phyloP scores from a whole-genome alignment of 2,113 vertebrate genomes.

The Catharus fuscescens region DNA sequence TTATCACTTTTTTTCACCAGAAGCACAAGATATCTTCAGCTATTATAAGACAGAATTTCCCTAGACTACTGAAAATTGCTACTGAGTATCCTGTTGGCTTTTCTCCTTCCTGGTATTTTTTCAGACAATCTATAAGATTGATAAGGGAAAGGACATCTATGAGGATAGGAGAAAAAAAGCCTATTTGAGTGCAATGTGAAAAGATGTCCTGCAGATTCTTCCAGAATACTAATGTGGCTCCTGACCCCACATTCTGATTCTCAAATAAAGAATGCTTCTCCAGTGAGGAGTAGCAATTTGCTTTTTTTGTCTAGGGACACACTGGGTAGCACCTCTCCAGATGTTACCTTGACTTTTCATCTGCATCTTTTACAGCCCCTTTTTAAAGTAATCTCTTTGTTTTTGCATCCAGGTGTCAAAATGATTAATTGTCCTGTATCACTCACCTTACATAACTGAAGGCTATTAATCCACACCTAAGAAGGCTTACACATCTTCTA shows the following conservation, averaged over 20 bases:
- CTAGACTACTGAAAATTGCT: not conserved
- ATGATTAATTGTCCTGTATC: not conserved
- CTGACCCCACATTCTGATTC: not conserved
- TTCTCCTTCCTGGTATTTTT: not conserved
- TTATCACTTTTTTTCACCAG: not conserved
- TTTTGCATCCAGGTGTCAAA: not conserved
- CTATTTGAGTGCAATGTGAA: not conserved
- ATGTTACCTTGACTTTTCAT: not conserved
- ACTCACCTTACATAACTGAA: not conserved
- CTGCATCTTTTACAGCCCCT: not conserved
- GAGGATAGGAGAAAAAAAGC: not conserved
- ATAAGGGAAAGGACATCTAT: not conserved
- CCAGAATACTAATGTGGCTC: not conserved
- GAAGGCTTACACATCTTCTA: not conserved
- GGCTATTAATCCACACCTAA: not conserved
- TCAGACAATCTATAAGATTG: not conserved
- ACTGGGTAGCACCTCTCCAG: not conserved
- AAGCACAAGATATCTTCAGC: not conserved
- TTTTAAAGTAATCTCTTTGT: not conserved
- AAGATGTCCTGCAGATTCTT: not conserved
- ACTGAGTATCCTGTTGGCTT: not conserved
- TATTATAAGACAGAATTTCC: not conserved
- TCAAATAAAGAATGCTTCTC: not conserved
- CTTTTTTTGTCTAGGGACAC: not conserved
- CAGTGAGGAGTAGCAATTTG: not conserved